These are phyloP conservation scores for Agrotis segetum DNA, from an alignment of 2,888 invertebrate genomes.

Conservation along the genomic window DNA sequence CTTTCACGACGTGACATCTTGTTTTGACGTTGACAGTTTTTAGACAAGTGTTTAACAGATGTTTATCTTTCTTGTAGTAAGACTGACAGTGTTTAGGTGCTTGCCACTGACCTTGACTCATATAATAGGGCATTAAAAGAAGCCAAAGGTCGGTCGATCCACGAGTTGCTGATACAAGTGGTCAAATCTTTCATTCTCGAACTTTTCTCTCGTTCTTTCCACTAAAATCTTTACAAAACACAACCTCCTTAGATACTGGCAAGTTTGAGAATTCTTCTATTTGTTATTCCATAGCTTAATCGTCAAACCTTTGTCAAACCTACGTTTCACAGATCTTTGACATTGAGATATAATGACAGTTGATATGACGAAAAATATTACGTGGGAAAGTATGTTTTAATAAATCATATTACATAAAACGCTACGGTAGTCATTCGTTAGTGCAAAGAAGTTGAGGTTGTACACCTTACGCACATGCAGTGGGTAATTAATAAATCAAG, in stretches of 20 bases:
- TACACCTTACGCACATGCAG: background rate
- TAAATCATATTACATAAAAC: no score
- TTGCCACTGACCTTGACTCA: no score
- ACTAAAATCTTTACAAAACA: background rate
- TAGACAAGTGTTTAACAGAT: no score
- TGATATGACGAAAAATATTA: background rate
- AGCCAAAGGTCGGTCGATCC: no score
- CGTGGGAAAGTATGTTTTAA: background rate
- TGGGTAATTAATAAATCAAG: background rate
- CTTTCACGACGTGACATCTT: no score
- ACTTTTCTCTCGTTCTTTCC: no score
- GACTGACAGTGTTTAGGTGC: no score
- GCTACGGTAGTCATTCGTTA: constrained; percentile 3
- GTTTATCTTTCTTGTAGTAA: no score
- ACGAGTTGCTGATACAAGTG: no score
- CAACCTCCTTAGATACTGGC: background rate
- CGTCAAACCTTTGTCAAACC: background rate
- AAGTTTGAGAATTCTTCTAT: background rate
- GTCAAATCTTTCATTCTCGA: no score
- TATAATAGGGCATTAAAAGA: no score
- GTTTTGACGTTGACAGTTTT: no score
- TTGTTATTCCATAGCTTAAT: background rate
- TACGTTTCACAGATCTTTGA: background rate
- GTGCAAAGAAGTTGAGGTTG: background rate
- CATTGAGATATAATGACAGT: background rate